Conservation (phyloP, 23 tunicate species). For the Ascidia mentula region DNA sequence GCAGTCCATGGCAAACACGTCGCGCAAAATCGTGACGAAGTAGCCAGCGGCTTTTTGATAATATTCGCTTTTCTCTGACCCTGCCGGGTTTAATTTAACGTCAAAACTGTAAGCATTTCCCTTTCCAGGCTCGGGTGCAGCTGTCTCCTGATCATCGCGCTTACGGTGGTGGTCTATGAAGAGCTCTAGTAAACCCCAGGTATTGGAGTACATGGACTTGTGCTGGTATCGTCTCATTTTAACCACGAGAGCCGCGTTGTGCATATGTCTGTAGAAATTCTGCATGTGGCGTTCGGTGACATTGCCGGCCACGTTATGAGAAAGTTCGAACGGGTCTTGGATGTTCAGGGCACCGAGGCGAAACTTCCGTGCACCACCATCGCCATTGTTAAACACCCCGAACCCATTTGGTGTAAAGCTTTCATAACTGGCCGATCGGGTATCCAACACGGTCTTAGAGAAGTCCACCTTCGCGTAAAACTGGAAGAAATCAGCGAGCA, state of each 20-base stretch:
- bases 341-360: constrained; percentile 53
- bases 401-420: too few relatives aligned
- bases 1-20: constrained; percentile 37
- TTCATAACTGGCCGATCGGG: constrained; percentile 21
- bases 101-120: constrained; percentile 4
- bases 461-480: constrained; percentile 68
- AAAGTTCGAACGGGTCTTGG: constrained; percentile 85
- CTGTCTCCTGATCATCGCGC: not conserved
- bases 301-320: constrained; percentile 80
- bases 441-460: constrained; percentile 29
- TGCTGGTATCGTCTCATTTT: constrained; percentile 47
- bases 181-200: constrained; percentile 67
- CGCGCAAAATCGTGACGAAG: constrained; percentile 47
- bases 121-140: not conserved
- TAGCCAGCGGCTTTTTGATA: constrained; percentile 8
- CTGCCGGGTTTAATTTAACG: not conserved
- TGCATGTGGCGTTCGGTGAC: constrained; percentile 70
- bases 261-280: constrained; percentile 40
- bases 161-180: constrained; percentile 80
- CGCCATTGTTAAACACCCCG: too few relatives aligned
- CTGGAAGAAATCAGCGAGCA: constrained; percentile 55
- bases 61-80: not conserved
- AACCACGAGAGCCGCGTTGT: constrained; percentile 49
- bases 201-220: not conserved
- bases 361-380: constrained; percentile 2